These are phyloP conservation scores for Ricordea florida DNA, from an alignment of 92 coral and sea anemone species.

Conservation along the genomic window DNA sequence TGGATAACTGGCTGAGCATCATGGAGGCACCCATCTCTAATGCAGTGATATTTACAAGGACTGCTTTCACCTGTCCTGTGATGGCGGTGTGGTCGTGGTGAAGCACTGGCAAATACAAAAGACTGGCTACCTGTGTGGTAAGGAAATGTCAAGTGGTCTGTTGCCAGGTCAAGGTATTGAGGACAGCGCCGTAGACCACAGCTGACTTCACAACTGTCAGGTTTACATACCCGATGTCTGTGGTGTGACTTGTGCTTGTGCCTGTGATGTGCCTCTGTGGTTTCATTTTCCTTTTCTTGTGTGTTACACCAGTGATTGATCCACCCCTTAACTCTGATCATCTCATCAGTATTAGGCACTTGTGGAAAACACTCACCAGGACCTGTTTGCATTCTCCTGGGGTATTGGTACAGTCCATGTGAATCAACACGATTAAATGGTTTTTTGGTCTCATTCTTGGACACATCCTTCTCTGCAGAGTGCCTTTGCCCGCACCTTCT, in stretches of 20 bases:
- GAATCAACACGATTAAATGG: slow-evolving; percentile 42
- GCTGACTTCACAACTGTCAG: slow-evolving; percentile 41
- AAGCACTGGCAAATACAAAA: slow-evolving; percentile 65
- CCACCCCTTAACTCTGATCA: slow-evolving; percentile 80
- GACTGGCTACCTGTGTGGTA: slow-evolving; percentile 79
- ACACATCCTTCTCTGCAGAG: slow-evolving; percentile 31
- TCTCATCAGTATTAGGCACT: slow-evolving; percentile 46
- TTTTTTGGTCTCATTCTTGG: slow-evolving; percentile 27
- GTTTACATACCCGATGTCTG: slow-evolving; percentile 66
- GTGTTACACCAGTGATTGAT: slow-evolving; percentile 65
- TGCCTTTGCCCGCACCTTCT: slow-evolving; percentile 74
- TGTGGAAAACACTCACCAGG: slow-evolving; percentile 93
- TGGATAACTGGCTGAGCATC: slow-evolving; percentile 66
- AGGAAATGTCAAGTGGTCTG: slow-evolving; percentile 85
- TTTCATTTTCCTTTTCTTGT: slow-evolving; percentile 43
- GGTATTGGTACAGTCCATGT: slow-evolving; percentile 70
- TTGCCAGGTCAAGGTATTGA: slow-evolving; percentile 86
- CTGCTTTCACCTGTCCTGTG: slow-evolving; percentile 54
- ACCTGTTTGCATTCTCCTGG: slow-evolving; percentile 90
- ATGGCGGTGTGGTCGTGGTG: slow-evolving; percentile 74
- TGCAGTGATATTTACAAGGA: slow-evolving; percentile 52
- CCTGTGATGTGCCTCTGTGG: slow-evolving; percentile 42
- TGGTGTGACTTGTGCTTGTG: slow-evolving; percentile 68
- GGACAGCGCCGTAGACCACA: slow-evolving; percentile 69
- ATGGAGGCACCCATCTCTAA: slow-evolving; percentile 67